Evolutionary conservation across 2,797 vertebrate species (phyloP).

Genomic region (Scolopax bukidnonensis): DNA sequence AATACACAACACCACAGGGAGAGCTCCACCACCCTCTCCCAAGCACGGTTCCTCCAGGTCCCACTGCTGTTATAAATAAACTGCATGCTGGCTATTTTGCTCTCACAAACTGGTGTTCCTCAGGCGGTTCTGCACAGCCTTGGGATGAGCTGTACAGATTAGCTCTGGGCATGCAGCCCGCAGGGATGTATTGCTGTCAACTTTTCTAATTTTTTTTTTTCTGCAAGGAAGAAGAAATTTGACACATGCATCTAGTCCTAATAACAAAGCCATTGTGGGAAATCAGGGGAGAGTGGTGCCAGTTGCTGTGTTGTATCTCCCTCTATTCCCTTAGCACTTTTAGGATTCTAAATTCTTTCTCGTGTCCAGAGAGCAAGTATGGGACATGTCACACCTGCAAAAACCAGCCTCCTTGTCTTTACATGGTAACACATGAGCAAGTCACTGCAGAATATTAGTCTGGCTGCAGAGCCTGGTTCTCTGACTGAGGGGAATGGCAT

Average conservation of each 20-base stretch:
- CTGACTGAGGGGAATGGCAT: background rate
- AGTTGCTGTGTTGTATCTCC: background rate
- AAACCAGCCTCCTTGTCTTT: background rate
- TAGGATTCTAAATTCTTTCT: background rate
- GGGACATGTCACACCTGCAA: background rate
- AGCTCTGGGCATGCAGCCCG: background rate
- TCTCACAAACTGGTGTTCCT: background rate
- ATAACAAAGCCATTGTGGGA: slow-evolving; percentile 10
- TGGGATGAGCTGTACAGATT: slow-evolving; percentile 24
- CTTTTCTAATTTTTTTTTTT: background rate
- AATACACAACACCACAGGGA: background rate
- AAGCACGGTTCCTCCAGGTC: background rate
- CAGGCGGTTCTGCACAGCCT: background rate
- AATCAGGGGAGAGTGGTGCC: background rate
- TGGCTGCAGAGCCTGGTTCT: background rate
- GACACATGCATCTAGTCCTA: slow-evolving; percentile 18
- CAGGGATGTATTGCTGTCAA: slow-evolving; percentile 13
- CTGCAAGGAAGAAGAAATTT: slow-evolving; percentile 9
- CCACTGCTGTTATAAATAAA: background rate
- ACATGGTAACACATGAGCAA: background rate
- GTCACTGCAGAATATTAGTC: background rate
- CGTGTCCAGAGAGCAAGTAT: background rate
- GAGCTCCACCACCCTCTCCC: background rate
- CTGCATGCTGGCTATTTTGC: background rate
- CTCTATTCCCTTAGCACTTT: background rate